phyloP scores from a whole-genome alignment of 2,797 vertebrate genomes.

The Xenops minutus region DNA sequence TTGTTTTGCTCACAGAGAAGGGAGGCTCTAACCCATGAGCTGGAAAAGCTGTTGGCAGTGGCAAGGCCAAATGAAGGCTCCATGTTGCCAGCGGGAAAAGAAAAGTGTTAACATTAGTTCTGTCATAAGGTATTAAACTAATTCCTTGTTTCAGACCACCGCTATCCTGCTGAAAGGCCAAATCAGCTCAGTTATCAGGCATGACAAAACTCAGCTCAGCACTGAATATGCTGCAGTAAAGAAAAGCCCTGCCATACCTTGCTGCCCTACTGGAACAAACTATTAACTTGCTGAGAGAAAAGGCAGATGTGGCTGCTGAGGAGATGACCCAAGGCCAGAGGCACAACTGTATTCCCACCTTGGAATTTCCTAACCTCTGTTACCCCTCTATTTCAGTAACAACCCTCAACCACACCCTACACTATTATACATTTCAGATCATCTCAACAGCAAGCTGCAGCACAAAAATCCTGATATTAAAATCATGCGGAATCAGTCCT shows the following conservation, averaged over 20 bases:
- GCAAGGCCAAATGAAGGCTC: background rate
- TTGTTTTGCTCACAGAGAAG: background rate
- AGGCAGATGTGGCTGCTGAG: background rate
- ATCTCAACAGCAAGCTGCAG: background rate
- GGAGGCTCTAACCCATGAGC: background rate
- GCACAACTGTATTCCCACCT: background rate
- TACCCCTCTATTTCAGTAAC: background rate
- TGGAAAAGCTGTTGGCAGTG: background rate
- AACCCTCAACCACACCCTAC: background rate
- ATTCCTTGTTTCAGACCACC: background rate
- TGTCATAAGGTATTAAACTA: conserved; percentile 12
- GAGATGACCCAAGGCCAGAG: background rate
- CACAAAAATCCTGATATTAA: background rate
- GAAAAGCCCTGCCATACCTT: background rate
- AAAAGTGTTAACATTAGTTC: background rate
- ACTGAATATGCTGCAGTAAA: accelerated
- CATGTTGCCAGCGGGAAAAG: background rate
- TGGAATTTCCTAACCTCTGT: background rate
- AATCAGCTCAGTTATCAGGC: background rate
- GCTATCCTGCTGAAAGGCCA: background rate
- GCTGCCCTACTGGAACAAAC: background rate
- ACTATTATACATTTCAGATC: background rate
- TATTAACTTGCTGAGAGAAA: background rate
- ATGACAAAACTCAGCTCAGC: background rate
- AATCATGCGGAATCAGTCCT: background rate